A percentile compares a stretch with the other conserved stretches of the same genome.
Evolutionary conservation across 2,888 invertebrate genomes (phyloP).

Genomic region (Argynnis bischoffii): DNA sequence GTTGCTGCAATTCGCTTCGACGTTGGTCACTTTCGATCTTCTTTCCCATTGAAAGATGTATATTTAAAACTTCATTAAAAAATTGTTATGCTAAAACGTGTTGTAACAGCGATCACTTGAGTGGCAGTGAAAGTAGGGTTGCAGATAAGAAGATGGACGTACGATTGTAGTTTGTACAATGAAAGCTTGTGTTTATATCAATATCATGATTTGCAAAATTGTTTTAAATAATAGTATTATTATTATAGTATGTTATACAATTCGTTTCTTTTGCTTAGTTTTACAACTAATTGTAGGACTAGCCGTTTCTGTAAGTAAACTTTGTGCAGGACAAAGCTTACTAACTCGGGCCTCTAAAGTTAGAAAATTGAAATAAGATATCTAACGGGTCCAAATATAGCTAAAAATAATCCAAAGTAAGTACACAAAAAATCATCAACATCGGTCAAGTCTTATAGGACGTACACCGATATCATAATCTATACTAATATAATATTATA

Average conservation of each 20-base stretch:
- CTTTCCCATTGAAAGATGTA: slow-evolving; percentile 49
- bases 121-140: slow-evolving; percentile 68
- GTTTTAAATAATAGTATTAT: slow-evolving; percentile 9
- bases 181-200: slow-evolving; percentile 48
- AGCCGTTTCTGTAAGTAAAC: no score
- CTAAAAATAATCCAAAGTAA: no score
- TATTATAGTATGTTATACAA: background rate
- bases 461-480: no score
- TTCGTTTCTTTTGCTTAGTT: background rate
- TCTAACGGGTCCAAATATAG: no score
- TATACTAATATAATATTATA: no score
- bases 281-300: no score
- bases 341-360: no score
- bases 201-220: slow-evolving; percentile 32
- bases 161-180: slow-evolving; percentile 59
- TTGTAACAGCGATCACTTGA: slow-evolving; percentile 56
- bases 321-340: no score
- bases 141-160: slow-evolving; percentile 54
- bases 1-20: background rate
- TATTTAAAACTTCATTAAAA: slow-evolving; percentile 34
- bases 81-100: slow-evolving; percentile 35
- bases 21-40: slow-evolving; percentile 38
- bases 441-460: no score
- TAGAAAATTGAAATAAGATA: no score
- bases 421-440: no score